These are phyloP conservation scores for Gadus macrocephalus DNA, from an alignment of 2,113 vertebrate genomes.

Conservation along the genomic window DNA sequence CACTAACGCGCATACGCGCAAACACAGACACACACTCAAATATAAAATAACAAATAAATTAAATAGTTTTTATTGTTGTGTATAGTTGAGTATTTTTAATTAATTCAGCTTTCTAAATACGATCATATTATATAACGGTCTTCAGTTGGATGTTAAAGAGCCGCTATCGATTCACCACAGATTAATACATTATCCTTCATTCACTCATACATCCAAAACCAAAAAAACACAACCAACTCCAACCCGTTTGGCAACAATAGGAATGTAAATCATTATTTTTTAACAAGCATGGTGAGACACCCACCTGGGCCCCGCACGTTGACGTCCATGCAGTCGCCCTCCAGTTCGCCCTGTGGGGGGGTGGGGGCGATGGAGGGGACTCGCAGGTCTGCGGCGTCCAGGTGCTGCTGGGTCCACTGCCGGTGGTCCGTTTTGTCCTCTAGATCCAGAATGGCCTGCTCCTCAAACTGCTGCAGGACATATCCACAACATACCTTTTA, in stretches of 20 bases:
- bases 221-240: too few species aligned
- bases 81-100: too few species aligned
- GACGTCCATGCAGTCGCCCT: slow-evolving; percentile 93
- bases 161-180: too few species aligned
- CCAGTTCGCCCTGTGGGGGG: slow-evolving; percentile 92
- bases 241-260: too few species aligned
- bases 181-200: too few species aligned
- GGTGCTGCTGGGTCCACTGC: slow-evolving; percentile 97
- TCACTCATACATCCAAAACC: too few species aligned
- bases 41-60: background rate
- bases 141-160: too few species aligned
- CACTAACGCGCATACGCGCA: background rate
- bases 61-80: too few species aligned
- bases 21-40: slow-evolving; percentile 1
- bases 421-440: slow-evolving; percentile 89
- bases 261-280: too few species aligned
- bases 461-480: slow-evolving; percentile 79
- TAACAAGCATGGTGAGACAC: background rate
- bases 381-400: slow-evolving; percentile 92
- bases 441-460: slow-evolving; percentile 82
- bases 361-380: slow-evolving; percentile 92
- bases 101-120: too few species aligned
- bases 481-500: background rate
- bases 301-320: slow-evolving; percentile 94
- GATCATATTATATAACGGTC: too few species aligned